Conservation (phyloP, 2,113 vertebrate species). For the Mobula birostris region DNA sequence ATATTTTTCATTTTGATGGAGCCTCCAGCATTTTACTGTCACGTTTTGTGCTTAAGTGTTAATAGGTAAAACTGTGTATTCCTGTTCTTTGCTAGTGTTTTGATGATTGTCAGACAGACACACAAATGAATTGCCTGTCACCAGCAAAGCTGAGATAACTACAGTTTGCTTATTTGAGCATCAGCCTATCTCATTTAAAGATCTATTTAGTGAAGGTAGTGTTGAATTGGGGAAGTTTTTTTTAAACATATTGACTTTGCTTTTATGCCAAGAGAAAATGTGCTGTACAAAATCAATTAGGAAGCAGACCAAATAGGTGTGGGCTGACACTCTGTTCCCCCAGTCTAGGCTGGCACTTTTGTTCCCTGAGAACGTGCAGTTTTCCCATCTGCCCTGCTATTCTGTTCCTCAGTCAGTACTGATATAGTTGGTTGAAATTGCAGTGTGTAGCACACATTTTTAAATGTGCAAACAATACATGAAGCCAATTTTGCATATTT, state of each 20-base stretch:
- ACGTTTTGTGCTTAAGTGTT: slow-evolving; percentile 7
- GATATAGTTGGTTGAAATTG: too few species aligned
- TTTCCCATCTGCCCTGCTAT: too few species aligned
- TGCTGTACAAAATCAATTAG: neutral
- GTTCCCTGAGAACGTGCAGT: too few species aligned
- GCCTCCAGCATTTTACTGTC: slow-evolving; percentile 3
- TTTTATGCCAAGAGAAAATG: neutral
- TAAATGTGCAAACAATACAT: too few species aligned
- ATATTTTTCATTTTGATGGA: slow-evolving; percentile 34
- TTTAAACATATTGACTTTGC: neutral
- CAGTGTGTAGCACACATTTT: too few species aligned
- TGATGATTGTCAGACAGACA: slow-evolving; percentile 20
- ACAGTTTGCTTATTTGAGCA: neutral
- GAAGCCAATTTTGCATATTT: too few species aligned
- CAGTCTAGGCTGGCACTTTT: neutral
- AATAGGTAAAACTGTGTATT: slow-evolving; percentile 24
- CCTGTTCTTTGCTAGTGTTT: slow-evolving; percentile 4
- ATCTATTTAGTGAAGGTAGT: slow-evolving; percentile 11
- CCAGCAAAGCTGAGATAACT: slow-evolving; percentile 21
- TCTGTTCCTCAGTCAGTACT: neutral
- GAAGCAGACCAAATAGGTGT: neutral
- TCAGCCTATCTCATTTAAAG: neutral
- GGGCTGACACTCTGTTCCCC: too few species aligned
- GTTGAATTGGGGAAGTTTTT: neutral
- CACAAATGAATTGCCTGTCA: slow-evolving; percentile 3